Evolutionary conservation across 2,797 vertebrate genomes (phyloP).

Genomic region (Gouania willdenowi): DNA sequence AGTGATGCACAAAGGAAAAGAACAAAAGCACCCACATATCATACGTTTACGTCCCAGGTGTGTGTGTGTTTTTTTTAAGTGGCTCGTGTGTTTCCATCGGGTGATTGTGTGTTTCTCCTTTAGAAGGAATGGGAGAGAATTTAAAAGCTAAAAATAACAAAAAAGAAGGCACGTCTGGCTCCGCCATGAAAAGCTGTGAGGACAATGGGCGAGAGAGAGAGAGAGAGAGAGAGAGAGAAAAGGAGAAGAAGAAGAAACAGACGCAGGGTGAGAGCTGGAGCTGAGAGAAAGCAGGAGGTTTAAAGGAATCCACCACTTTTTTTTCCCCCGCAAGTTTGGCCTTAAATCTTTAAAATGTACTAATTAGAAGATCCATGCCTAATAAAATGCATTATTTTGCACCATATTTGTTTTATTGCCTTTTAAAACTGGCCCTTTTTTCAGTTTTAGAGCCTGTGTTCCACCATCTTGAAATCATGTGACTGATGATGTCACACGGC

Average conservation of each 20-base stretch:
- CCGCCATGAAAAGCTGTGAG: conserved; percentile 46
- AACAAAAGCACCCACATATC: conserved; percentile 24
- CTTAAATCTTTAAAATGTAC: too few relatives aligned
- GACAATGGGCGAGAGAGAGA: conserved; percentile 31
- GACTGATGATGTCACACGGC: too few relatives aligned
- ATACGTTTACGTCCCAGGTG: conserved; percentile 52
- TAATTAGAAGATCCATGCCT: too few relatives aligned
- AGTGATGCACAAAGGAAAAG: conserved; percentile 24
- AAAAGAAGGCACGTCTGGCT: conserved; percentile 79
- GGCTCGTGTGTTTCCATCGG: too few relatives aligned
- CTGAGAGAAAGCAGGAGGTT: too few relatives aligned
- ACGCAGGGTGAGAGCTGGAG: not conserved
- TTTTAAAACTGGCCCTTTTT: too few relatives aligned
- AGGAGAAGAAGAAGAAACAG: not conserved
- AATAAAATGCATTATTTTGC: too few relatives aligned
- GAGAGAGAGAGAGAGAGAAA: not conserved
- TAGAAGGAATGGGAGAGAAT: conserved; percentile 50
- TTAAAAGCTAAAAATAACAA: conserved; percentile 64
- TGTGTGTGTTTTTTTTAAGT: not conserved
- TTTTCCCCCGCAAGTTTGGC: too few relatives aligned
- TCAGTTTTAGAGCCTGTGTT: too few relatives aligned
- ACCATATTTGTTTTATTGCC: too few relatives aligned
- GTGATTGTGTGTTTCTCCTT: conserved; percentile 31
- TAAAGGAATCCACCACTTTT: too few relatives aligned
- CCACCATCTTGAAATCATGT: too few relatives aligned